Evolutionary conservation across 2,797 vertebrate genomes (phyloP).

Genomic region (Stomatorhinus walkeri): DNA sequence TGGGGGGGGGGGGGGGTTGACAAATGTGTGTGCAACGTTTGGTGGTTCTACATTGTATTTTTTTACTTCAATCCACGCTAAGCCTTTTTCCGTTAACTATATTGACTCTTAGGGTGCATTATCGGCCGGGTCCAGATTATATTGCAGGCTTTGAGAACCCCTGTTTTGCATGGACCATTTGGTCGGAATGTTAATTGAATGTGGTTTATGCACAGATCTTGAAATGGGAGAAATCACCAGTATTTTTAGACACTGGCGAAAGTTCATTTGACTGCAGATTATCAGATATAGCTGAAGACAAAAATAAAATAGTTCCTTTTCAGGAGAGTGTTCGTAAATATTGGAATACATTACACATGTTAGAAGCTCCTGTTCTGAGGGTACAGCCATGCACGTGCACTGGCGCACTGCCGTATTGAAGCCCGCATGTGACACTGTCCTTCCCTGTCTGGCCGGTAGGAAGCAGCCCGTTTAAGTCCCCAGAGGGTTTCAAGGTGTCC

Average conservation of each 20-base stretch:
- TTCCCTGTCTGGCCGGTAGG: conserved; percentile 40
- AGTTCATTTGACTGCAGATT: neutral
- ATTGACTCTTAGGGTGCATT: neutral
- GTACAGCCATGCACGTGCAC: neutral
- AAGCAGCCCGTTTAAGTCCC: conserved; percentile 70
- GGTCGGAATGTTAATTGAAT: neutral
- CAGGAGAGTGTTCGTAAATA: neutral
- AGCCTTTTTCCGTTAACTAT: neutral
- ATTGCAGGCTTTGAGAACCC: neutral
- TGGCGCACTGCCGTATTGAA: neutral
- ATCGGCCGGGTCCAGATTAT: neutral
- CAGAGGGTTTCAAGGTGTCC: conserved; percentile 78
- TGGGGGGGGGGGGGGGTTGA: neutral
- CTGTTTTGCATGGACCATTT: neutral
- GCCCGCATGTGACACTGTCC: neutral
- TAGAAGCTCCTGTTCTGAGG: neutral
- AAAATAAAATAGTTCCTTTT: neutral
- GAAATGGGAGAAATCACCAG: neutral
- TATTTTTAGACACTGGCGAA: neutral
- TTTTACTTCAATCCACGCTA: neutral
- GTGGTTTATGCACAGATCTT: neutral
- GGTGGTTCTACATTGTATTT: neutral
- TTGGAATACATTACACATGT: neutral
- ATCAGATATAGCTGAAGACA: neutral
- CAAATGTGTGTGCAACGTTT: neutral